Percentiles rank a stretch among this genome's conserved stretches.
Conservation (phyloP, 2,888 invertebrate genomes). For the Chrysolina haemoptera region DNA sequence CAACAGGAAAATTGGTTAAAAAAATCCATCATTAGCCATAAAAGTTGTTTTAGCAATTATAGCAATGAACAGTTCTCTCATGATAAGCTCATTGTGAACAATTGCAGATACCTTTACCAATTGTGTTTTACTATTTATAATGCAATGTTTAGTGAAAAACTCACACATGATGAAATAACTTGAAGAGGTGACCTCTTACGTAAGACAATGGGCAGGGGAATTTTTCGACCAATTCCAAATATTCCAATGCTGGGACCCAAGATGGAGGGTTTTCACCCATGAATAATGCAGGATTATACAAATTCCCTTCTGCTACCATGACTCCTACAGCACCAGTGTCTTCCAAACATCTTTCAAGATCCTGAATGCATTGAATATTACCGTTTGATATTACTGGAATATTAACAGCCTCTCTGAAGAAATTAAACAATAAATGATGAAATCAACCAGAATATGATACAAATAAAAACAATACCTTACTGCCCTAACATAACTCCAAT, state of each 20-base stretch:
- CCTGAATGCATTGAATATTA: constrained; percentile 93
- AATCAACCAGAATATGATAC: constrained; percentile 8
- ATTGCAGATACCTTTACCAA: too few relatives aligned
- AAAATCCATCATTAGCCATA: too few relatives aligned
- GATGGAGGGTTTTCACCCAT: constrained; percentile 82
- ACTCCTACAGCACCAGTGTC: constrained; percentile 90
- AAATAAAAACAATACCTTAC: constrained; percentile 77
- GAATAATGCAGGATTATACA: constrained; percentile 98
- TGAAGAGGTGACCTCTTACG: constrained; percentile 95
- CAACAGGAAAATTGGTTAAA: too few relatives aligned
- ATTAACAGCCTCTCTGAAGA: constrained; percentile 82
- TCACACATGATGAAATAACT: constrained; percentile 95
- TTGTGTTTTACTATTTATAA: too few relatives aligned
- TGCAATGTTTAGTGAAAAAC: too few relatives aligned
- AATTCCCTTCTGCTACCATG: constrained; percentile 95
- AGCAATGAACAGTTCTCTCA: too few relatives aligned
- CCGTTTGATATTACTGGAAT: constrained; percentile 98
- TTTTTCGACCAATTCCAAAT: constrained; percentile 84
- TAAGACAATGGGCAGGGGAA: constrained; percentile 93
- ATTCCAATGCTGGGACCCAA: constrained; percentile 93
- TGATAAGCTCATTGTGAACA: too few relatives aligned
- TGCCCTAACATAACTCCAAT: constrained; percentile 93
- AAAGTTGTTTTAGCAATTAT: too few relatives aligned
- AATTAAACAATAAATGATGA: not conserved
- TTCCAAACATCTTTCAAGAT: constrained; percentile 86